Evolutionary conservation across 2,888 invertebrate genomes (phyloP), one percentile per base, ranked within the genome.

Genomic region (Alitta virens): DNA sequence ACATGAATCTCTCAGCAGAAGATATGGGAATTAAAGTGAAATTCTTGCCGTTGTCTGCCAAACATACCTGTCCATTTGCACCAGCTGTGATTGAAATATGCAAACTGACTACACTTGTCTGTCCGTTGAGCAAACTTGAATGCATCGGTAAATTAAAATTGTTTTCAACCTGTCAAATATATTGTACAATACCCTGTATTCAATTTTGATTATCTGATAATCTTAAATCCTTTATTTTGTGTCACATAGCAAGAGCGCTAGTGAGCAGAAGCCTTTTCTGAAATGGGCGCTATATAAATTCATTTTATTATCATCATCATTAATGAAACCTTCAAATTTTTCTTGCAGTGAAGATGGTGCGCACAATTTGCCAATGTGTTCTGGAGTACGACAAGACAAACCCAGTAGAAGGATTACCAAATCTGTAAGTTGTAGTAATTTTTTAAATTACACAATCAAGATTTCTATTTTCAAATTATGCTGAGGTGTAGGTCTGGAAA

Each of bases 71-170:
- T 42, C 76, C 78, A n/a, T 79, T 77, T 61, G 56, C 73, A 49
- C 54, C 67, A 23, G 76, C 74, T 14, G 69, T 78, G 3, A 62
- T 63, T 12, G 75, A 78, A 53, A 68, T 79, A 26, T 27, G 51
- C 3, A 59, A 61, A 9, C 59, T 78, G 1, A 56, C 64, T 9
- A 59, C 72, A 9, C 69, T 72, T 46, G 67, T 67, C 38, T 75
- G 74, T 16, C 75, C 78, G 57, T 71, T 78, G 21, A 71, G 64
- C 51, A 79, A 78, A 62, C 69, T 79, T 49, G 78, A 78, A 56
- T 76, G 75, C 67, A 56, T 78, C 49, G 79, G 79, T 78, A 66
- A 43, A 42, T 56, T n/a, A n/a, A n/a, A n/a, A n/a, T n/a, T n/a
- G n/a, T 40, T 40, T 40, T 40, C 12, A 40, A 40, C 40, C n/a